Evolutionary conservation across 2,888 invertebrate genomes (phyloP), one percentile per base, ranked within the genome.

Genomic region (Opisthograptis luteolata): DNA sequence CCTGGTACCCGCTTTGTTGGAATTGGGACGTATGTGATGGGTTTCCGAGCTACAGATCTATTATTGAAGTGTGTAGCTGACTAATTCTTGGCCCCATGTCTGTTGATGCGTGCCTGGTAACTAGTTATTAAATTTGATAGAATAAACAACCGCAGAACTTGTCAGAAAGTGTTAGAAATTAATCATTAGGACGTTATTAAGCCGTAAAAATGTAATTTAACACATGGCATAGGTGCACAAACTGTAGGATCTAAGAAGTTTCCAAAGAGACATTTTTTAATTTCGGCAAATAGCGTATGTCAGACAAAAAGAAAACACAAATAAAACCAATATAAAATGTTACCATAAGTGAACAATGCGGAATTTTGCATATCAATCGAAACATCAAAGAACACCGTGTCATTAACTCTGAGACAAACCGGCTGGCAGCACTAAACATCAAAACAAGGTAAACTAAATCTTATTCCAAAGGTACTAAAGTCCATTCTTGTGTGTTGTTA

Each of bases 281-380:
- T 17, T 17, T 17, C n/a, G n/a, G 1, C 7, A 28, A 28, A 13
- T 31, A n/a, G n/a, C n/a, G 31, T 9, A 15, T 15, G n/a, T 31
- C 31, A 8, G 8, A 34, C 7, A 37, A 43, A 25, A 20, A 25
- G 10, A 36, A 34, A 48, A 41, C n/a, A n/a, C n/a, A 50, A 43
- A 43, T 28, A 49, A 28, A 15, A n/a, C 13, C 36, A 13, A 22
- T 22, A 32, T 19, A 41, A 32, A 43, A 52, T 58, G 58, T 24
- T 42, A 10, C 15, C 15, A 64, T 24, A 70, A 73, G 75, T 69
- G 72, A 73, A 81, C 78, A 76, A 80, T 80, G 78, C 75, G 76
- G 68, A 73, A 71, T 76, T 85, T 84, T 83, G 83, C 82, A 86
- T 86, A 84, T 84, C 84, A 84, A 84, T 84, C 80, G 76, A 59